Percentiles rank a stretch among this genome's conserved stretches.
Conservation (phyloP, 2,113 vertebrate species). For the Sylvilagus bachmani region DNA sequence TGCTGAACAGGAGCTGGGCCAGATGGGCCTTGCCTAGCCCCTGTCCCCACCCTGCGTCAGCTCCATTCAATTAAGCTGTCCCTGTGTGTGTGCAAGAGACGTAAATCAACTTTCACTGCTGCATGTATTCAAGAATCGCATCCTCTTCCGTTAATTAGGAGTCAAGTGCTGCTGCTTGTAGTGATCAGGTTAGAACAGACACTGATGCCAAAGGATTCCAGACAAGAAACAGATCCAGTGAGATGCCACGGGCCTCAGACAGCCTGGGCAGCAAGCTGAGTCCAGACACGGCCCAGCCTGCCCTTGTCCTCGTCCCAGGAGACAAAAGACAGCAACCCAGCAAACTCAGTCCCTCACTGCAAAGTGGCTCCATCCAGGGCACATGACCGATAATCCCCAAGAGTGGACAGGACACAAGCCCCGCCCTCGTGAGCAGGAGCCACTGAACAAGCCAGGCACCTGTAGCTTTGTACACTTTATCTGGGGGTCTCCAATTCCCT, state of each 20-base stretch:
- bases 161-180: neutral
- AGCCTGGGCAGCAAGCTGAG: neutral
- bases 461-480: rapidly evolving
- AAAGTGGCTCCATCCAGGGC: neutral
- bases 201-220: neutral
- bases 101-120: conserved; percentile 63
- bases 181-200: neutral
- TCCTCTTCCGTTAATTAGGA: conserved; percentile 68
- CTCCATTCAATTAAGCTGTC: conserved; percentile 45
- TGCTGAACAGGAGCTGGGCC: conserved; percentile 35
- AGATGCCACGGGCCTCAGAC: neutral
- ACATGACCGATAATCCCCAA: rapidly evolving
- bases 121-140: conserved; percentile 62
- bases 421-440: neutral
- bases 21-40: conserved; percentile 67
- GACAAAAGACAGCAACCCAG: neutral
- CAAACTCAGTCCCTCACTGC: neutral
- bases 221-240: conserved; percentile 2
- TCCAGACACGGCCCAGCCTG: neutral
- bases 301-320: neutral
- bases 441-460: neutral
- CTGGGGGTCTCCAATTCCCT: neutral
- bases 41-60: neutral
- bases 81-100: neutral
- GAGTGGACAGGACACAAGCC: rapidly evolving